Conservation (phyloP, 2,113 vertebrate genomes). For the Kryptolebias marmoratus region DNA sequence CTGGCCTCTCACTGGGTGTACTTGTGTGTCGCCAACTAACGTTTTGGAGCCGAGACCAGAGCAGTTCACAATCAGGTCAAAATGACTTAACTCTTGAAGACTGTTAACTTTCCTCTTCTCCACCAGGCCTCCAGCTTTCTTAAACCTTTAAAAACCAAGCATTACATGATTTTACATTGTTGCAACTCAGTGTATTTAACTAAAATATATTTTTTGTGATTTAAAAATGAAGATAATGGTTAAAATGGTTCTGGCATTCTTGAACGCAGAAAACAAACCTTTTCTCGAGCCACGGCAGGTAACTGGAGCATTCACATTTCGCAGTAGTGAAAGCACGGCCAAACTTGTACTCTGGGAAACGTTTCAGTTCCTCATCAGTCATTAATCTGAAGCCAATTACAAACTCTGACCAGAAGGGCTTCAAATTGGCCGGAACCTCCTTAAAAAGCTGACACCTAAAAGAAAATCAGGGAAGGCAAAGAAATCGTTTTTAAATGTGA, state of each 20-base stretch:
- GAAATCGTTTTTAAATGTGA: background rate
- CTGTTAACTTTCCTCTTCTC: slow-evolving; percentile 77
- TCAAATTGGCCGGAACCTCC: slow-evolving; percentile 75
- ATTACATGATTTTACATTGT: background rate
- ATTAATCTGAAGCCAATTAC: slow-evolving; percentile 89
- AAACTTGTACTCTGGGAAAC: slow-evolving; percentile 85
- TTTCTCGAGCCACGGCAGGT: slow-evolving; percentile 90
- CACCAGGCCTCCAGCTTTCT: slow-evolving; percentile 78
- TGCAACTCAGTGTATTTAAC: background rate
- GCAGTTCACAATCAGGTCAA: slow-evolving; percentile 90
- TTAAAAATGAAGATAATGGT: no score
- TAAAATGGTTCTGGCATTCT: no score
- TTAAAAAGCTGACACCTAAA: slow-evolving; percentile 89
- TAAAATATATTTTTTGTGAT: no score
- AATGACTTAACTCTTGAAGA: slow-evolving; percentile 84
- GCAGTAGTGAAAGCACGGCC: slow-evolving; percentile 91
- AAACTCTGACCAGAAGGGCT: slow-evolving; percentile 88
- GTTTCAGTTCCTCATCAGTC: slow-evolving; percentile 83
- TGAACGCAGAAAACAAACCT: slow-evolving; percentile 75
- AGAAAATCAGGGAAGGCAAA: background rate
- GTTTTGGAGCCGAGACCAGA: slow-evolving; percentile 84
- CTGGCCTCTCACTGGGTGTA: slow-evolving; percentile 88
- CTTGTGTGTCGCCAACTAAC: slow-evolving; percentile 77
- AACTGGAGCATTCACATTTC: slow-evolving; percentile 88
- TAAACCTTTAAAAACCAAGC: slow-evolving; percentile 77